Base-by-base conservation (phyloP, 2,888 invertebrate genomes). In the Eubasilissa splendida region DNA sequence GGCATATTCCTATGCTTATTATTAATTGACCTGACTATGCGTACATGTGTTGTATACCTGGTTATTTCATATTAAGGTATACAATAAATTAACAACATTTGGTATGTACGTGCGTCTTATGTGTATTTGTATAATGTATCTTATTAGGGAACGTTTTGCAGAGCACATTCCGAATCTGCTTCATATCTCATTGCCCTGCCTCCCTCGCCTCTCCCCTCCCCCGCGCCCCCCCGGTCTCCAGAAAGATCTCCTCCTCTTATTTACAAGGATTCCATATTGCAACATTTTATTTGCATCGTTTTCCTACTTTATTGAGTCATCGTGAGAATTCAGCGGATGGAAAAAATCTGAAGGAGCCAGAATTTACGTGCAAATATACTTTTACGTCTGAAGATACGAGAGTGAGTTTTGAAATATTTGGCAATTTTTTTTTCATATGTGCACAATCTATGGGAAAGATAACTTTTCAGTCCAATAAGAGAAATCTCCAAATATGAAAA, bases 241-340 rank as follows among this genome's bases (percentile, higher is more conserved):
- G 22, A 22, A 22, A 73, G 33, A 7, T 33, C 33, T 70, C 56
- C 73, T 73, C 33, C 33, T 33, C 56, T 71, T 58, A 73, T 73
- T 73, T 73, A 73, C 73, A 73, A 56, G 56, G 73, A 58, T 73
- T 73, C 73, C 73, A 73, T 73, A 73, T 58, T 73, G 73, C 73
- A 73, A 73, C 73, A 73, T 58, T 73, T 70, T 70, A 70, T 70
- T 73, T 73, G 73, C 73, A 73, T 73, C 73, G 73, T 58, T 58
- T 58, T 73, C 33, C 56, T 73, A 73, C 58, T 73, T 73, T 73
- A 73, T 73, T 73, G 73, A 58, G 73, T 73, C 73, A 73, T 58
- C 73, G 73, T 73, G 73, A 54, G 73, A 73, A 58, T 73, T 31
- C 58, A 73, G 31, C 58, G 33, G 9, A 42, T 1, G 56, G 42